Conservation (phyloP, 2,113 vertebrate species). For the Oxyruncus cristatus region DNA sequence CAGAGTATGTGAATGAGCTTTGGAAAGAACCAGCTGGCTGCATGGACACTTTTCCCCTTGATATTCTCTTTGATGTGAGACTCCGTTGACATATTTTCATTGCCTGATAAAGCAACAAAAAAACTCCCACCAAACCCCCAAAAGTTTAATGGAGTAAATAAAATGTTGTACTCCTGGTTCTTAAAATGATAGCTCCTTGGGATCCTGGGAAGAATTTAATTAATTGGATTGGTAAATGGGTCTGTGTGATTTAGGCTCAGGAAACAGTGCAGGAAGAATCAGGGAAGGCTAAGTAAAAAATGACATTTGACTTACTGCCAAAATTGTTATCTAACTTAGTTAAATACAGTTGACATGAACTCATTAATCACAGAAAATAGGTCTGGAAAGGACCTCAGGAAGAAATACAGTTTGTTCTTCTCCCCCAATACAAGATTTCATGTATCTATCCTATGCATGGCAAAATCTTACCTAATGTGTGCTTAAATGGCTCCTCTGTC, state of each 20-base stretch:
- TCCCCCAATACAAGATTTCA: rapidly evolving
- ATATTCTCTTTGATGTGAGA: not conserved
- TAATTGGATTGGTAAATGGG: not conserved
- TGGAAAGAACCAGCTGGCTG: not conserved
- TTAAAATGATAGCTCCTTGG: not conserved
- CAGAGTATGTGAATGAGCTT: not conserved
- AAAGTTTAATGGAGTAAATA: not conserved
- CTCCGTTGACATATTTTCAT: not conserved
- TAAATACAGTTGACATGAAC: not conserved
- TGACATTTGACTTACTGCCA: not conserved
- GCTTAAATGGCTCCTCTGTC: not conserved
- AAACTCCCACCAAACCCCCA: not conserved
- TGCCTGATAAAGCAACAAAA: not conserved
- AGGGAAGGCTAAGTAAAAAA: not conserved
- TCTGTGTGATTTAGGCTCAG: not conserved
- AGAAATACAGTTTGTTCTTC: not conserved
- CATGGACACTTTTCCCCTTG: not conserved
- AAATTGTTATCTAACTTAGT: not conserved
- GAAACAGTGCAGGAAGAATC: not conserved
- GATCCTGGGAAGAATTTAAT: not conserved
- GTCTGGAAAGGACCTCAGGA: not conserved
- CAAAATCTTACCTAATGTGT: not conserved
- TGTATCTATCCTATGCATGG: not conserved
- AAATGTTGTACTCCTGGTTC: not conserved
- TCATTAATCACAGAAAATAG: not conserved